Percentiles rank a stretch among this genome's conserved stretches.
phyloP scores from a whole-genome alignment of 2,113 vertebrate genomes.

The Hemibagrus wyckioides region DNA sequence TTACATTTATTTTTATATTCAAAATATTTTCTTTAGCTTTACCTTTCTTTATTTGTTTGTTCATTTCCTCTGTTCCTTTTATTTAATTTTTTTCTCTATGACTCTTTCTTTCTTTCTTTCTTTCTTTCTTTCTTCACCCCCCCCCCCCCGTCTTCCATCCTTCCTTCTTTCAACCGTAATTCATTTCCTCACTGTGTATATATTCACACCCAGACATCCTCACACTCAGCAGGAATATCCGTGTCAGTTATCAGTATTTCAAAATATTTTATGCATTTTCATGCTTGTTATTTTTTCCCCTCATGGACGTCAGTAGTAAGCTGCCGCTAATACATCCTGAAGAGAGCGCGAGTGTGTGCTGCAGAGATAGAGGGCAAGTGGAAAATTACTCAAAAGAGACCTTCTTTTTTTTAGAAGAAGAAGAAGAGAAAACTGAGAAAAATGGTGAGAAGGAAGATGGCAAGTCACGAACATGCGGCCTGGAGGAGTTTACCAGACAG shows the following conservation, averaged over 20 bases:
- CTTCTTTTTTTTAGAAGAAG: constrained; percentile 31
- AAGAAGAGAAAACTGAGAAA: constrained; percentile 20
- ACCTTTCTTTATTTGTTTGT: too few relatives aligned
- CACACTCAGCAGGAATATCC: constrained; percentile 17
- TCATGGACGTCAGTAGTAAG: constrained; percentile 37
- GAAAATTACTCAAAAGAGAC: constrained; percentile 46
- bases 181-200: neutral
- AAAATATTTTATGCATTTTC: constrained; percentile 40
- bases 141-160: neutral
- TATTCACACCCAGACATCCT: constrained; percentile 20
- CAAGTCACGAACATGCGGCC: constrained; percentile 7
- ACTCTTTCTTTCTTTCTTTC: neutral
- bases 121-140: neutral
- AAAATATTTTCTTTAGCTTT: too few relatives aligned
- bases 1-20: too few relatives aligned
- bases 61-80: too few relatives aligned
- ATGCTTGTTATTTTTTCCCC: constrained; percentile 29
- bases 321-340: constrained; percentile 27
- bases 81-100: too few relatives aligned
- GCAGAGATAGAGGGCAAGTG: constrained; percentile 43
- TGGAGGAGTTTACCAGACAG: constrained; percentile 19
- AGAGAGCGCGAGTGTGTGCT: constrained; percentile 43
- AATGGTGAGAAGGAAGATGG: neutral
- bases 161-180: constrained; percentile 33
- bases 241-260: constrained; percentile 42